phyloP scores from a whole-genome alignment of 1,140 invertebrate genomes.

The Acromyrmex charruanus region DNA sequence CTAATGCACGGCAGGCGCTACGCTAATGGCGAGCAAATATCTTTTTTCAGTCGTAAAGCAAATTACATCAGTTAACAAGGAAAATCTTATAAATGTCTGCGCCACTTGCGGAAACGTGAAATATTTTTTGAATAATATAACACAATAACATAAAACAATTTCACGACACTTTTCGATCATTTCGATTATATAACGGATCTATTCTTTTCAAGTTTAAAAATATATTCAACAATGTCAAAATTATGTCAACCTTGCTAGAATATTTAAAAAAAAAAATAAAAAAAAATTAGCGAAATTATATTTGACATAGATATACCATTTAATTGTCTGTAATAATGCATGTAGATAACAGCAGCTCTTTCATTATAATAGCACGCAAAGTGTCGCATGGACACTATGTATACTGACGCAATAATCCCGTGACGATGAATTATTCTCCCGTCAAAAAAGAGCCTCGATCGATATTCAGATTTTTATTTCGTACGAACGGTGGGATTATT shows the following conservation, averaged over 20 bases:
- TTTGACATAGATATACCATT: neutral
- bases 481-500: slow-evolving; percentile 11
- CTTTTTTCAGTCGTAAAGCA: slow-evolving; percentile 39
- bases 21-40: slow-evolving; percentile 58
- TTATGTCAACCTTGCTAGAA: neutral
- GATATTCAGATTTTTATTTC: slow-evolving; percentile 48
- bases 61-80: slow-evolving; percentile 53
- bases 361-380: neutral
- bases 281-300: neutral
- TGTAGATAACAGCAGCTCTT: neutral
- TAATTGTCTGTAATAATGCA: neutral
- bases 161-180: neutral
- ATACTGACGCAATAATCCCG: slow-evolving; percentile 10
- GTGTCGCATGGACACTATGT: neutral
- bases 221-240: neutral
- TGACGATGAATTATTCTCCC: slow-evolving; percentile 10
- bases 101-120: neutral
- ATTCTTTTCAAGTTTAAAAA: neutral
- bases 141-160: neutral
- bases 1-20: slow-evolving; percentile 52
- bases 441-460: slow-evolving; percentile 28
- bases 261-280: neutral
- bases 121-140: neutral
- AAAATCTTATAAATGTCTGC: slow-evolving; percentile 48
- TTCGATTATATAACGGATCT: neutral